These are phyloP conservation scores for Eumeta japonica DNA, from an alignment of 1,140 invertebrate species.

Conservation along the genomic window DNA sequence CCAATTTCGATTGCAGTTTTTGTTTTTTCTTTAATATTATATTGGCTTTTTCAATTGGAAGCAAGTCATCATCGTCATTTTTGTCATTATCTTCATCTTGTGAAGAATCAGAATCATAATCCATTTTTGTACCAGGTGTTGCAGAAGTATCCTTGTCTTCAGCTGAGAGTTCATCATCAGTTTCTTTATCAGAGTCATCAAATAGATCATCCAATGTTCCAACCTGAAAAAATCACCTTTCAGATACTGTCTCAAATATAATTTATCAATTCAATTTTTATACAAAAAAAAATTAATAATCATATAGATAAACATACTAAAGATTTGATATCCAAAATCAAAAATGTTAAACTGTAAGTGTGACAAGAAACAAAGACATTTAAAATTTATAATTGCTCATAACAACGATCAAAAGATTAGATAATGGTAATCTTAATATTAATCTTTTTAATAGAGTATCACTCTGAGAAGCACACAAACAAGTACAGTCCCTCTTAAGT, in stretches of 20 bases:
- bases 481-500: too few relatives aligned
- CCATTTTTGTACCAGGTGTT: conserved; percentile 24
- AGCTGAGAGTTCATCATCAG: conserved; percentile 24
- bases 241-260: too few relatives aligned
- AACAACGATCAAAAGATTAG: too few relatives aligned
- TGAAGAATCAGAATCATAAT: conserved; percentile 52
- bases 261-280: conserved; percentile 4
- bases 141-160: conserved; percentile 33
- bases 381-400: too few relatives aligned
- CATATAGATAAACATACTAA: not conserved
- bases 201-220: conserved; percentile 51
- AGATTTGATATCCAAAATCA: too few relatives aligned
- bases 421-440: too few relatives aligned
- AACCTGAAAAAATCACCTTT: conserved; percentile 34
- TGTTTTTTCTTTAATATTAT: conserved; percentile 77
- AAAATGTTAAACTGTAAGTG: too few relatives aligned
- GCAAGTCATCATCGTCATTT: conserved; percentile 64
- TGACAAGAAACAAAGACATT: too few relatives aligned
- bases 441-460: too few relatives aligned
- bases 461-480: too few relatives aligned
- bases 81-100: conserved; percentile 43
- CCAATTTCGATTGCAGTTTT: conserved; percentile 68
- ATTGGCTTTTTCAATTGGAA: conserved; percentile 85
- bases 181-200: conserved; percentile 46
- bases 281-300: conserved; percentile 6